Evolutionary conservation across 2,113 vertebrate species (phyloP).

Genomic region (Actenoides lindsayi): DNA sequence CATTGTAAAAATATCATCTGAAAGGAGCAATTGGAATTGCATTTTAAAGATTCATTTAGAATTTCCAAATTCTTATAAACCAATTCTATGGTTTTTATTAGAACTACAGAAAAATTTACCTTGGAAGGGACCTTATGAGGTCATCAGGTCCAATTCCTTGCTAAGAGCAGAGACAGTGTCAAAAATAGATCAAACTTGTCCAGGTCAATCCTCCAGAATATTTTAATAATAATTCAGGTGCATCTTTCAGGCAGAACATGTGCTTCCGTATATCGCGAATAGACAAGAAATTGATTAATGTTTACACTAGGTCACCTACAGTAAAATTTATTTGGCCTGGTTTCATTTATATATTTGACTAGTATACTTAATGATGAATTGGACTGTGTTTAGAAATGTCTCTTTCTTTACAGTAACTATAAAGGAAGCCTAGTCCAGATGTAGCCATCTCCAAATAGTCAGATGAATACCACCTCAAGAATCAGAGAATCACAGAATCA

Average conservation of each 20-base stretch:
- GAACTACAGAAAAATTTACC: neutral
- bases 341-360: neutral
- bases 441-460: neutral
- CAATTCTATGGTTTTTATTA: neutral
- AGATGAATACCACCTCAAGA: neutral
- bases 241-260: neutral
- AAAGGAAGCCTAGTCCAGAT: neutral
- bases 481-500: neutral
- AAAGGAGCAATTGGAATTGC: neutral
- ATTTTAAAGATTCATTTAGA: neutral
- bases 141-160: neutral
- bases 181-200: neutral
- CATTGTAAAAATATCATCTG: neutral
- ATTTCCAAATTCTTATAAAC: neutral
- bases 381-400: neutral
- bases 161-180: neutral
- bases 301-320: neutral
- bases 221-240: neutral
- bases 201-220: neutral
- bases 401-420: neutral
- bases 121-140: neutral
- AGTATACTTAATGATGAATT: neutral
- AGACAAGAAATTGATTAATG: neutral
- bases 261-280: neutral
- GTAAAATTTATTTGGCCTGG: neutral